Percentiles rank a stretch among this genome's conserved stretches.
Evolutionary conservation across 2,888 invertebrate species (phyloP).

Genomic region (Xanthia icteritia): DNA sequence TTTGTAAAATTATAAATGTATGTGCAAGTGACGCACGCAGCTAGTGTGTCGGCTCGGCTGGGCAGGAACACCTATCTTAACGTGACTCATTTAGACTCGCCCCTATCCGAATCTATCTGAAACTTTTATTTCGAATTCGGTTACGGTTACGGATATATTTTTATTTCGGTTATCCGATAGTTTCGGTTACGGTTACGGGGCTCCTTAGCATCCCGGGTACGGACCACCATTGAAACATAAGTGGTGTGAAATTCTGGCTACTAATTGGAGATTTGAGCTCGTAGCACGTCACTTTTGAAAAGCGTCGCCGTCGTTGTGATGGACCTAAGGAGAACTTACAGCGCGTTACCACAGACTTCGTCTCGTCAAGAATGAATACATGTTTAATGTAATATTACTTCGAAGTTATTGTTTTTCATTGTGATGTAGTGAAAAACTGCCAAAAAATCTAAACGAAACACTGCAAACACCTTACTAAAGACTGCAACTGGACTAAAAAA

Average conservation of each 20-base stretch:
- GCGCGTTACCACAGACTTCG: neutral
- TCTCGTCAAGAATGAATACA: constrained; percentile 28
- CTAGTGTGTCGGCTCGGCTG: too few species aligned
- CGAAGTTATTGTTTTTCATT: constrained; percentile 20
- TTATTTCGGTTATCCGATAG: too few species aligned
- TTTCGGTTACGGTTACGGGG: too few species aligned
- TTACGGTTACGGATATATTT: too few species aligned
- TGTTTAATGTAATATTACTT: constrained; percentile 23
- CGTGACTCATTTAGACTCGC: too few species aligned
- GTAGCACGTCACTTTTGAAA: neutral
- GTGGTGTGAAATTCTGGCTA: neutral
- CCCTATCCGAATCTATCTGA: too few species aligned
- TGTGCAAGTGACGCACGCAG: too few species aligned
- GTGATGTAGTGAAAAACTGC: neutral
- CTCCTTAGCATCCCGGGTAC: too few species aligned
- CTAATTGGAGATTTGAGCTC: neutral
- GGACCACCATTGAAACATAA: neutral
- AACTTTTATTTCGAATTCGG: too few species aligned
- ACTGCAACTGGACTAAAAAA: neutral
- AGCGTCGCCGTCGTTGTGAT: neutral
- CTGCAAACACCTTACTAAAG: neutral
- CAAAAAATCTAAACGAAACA: neutral
- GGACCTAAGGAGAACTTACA: constrained; percentile 25
- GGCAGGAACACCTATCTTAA: too few species aligned
- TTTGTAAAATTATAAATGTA: too few species aligned